These are phyloP conservation scores for Stichodactyla mertensii DNA, from an alignment of 64 coral and sea anemone species.

Conservation along the genomic window DNA sequence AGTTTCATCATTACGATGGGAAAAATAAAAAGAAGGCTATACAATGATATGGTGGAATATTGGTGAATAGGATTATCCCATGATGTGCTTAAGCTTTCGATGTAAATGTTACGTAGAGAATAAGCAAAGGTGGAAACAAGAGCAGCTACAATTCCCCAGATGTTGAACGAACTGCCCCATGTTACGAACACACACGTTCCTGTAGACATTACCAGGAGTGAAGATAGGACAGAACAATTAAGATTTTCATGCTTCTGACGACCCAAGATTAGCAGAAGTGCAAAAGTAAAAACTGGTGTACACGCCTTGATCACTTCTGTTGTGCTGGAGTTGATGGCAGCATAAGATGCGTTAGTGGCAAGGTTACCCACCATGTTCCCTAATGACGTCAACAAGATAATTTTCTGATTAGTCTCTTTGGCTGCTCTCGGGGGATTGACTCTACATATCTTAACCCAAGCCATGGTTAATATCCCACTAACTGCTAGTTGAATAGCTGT, in stretches of 20 bases:
- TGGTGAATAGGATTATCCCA: not conserved
- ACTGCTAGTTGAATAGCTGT: not conserved
- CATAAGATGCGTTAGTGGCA: not conserved
- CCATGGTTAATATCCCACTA: not conserved
- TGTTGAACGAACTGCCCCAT: not conserved
- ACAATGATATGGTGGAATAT: slow-evolving; percentile 5
- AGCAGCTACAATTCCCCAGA: slow-evolving; percentile 7
- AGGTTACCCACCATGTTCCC: not conserved
- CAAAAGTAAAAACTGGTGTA: slow-evolving; percentile 7
- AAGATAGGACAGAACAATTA: not conserved
- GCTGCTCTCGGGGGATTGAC: not conserved
- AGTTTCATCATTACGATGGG: not conserved
- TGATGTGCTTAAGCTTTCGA: not conserved
- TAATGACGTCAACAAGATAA: not conserved
- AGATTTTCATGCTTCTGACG: not conserved
- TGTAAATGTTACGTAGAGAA: not conserved
- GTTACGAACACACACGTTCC: slow-evolving; percentile 20
- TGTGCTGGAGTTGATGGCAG: not conserved
- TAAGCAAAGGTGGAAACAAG: slow-evolving; percentile 2
- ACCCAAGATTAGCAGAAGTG: not conserved
- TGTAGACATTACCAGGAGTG: slow-evolving; percentile 4
- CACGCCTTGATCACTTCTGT: slow-evolving; percentile 16
- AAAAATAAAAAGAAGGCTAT: not conserved
- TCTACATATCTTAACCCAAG: not conserved
- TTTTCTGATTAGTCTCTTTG: not conserved